Conservation (phyloP, 1,140 invertebrate species). For the Diorhabda elongata region DNA sequence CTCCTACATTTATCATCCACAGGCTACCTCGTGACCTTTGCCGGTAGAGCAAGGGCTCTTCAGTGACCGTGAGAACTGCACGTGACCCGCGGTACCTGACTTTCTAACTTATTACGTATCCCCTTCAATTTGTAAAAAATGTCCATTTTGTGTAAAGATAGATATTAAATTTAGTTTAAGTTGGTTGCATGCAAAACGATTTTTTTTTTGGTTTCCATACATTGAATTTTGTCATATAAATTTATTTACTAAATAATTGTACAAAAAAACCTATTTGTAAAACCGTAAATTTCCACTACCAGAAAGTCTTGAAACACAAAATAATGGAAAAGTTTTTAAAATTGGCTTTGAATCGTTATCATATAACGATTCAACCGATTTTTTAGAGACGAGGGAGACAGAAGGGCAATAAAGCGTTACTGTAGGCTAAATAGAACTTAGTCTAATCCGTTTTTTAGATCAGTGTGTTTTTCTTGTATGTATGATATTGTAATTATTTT, state of each 20-base stretch:
- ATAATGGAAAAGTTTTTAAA: conserved; percentile 14
- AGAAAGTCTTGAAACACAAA: conserved; percentile 2
- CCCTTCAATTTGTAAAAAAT: conserved; percentile 48
- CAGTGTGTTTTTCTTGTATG: conserved; percentile 41
- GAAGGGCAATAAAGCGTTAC: conserved; percentile 43
- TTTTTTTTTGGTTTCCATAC: conserved; percentile 27
- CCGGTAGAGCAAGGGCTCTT: conserved; percentile 19
- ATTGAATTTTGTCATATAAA: conserved; percentile 6
- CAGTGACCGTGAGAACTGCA: conserved; percentile 37
- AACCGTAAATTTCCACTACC: neutral
- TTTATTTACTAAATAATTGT: conserved; percentile 28
- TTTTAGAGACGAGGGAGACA: conserved; percentile 22
- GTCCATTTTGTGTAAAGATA: conserved; percentile 49
- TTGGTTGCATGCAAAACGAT: conserved; percentile 34
- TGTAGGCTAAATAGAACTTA: conserved; percentile 39
- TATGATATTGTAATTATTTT: conserved; percentile 40
- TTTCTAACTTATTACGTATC: conserved; percentile 46
- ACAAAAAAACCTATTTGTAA: conserved; percentile 24
- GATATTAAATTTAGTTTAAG: conserved; percentile 49
- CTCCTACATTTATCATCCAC: conserved; percentile 26
- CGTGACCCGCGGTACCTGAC: conserved; percentile 44
- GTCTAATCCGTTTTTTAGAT: conserved; percentile 41
- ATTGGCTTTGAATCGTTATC: conserved; percentile 25
- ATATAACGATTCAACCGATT: conserved; percentile 29
- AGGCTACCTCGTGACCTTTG: conserved; percentile 40